Evolutionary conservation across 2,888 invertebrate genomes (phyloP), one percentile per base, ranked within the genome.

Genomic region (Zygaena filipendulae): DNA sequence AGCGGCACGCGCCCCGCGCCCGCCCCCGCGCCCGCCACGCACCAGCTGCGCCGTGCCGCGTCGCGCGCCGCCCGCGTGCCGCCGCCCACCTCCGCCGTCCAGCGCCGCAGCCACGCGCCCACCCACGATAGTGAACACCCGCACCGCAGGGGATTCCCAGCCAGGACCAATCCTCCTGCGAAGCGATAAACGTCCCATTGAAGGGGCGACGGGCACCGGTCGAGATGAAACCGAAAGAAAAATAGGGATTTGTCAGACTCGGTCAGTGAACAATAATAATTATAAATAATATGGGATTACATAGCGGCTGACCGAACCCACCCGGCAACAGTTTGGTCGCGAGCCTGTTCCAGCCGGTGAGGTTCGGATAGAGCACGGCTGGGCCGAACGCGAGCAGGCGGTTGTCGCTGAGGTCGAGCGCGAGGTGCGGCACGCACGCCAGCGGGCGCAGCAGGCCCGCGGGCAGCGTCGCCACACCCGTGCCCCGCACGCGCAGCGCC

Each of bases 81-180:
- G 18, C 91, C 92, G 68, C 38, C 92, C 69, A 47, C 92, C 70
- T 93, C 94, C 87, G 52, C 90, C 83, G 30, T 88, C 93, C 93
- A 93, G 31, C 93, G 82, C 21, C 92, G 81, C 46, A 92, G 70
- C 93, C 94, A 94, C 42, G 90, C 86, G 19, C 92, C 91, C 43
- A 91, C 79, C 92, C 93, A 93, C 23, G 91, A 87, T 38, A 91
- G 82, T 22, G 89, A 87, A 57, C 93, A 94, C 35, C 91, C 91
- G 59, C 94, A 94, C 27, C 86, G 85, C 54, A 92, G 83, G 1
- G 90, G 90, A 63, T 92, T 92, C 36, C 88, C 88, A 2, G 88
- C 83, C 39, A 92, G 83, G 42, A 87, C 83, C 35, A 94, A 74
- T 4, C 93, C 93, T 27, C 93, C 92, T 87, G 81, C 45, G 16